Evolutionary conservation across 2,113 vertebrate genomes (phyloP).

Genomic region (Cathartes aura): DNA sequence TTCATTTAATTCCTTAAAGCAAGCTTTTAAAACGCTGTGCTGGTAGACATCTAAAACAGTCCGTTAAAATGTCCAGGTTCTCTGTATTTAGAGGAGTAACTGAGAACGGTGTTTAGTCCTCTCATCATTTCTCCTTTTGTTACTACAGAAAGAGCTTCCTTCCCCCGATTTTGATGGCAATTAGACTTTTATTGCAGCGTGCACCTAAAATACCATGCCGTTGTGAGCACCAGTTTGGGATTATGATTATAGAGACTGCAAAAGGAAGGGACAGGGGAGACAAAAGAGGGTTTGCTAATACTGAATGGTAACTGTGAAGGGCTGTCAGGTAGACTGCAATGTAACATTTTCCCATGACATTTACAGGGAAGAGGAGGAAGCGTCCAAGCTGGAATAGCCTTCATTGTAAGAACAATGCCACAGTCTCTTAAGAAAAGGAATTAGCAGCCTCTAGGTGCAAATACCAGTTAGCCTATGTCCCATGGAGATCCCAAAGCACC

Average conservation of each 20-base stretch:
- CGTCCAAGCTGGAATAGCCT: not conserved
- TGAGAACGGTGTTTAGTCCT: not conserved
- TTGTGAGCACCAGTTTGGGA: not conserved
- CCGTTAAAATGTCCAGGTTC: not conserved
- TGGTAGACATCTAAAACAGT: not conserved
- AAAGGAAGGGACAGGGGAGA: not conserved
- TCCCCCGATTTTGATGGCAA: fast-evolving
- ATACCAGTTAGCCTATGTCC: not conserved
- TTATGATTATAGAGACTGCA: not conserved
- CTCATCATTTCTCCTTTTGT: not conserved
- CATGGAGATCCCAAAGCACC: not conserved
- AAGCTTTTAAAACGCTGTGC: not conserved
- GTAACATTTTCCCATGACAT: not conserved
- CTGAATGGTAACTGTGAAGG: not conserved
- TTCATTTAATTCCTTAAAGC: not conserved
- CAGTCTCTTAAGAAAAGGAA: not conserved
- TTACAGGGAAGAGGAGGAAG: not conserved
- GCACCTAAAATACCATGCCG: not conserved
- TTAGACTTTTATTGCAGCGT: not conserved
- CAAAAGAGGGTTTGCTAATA: not conserved
- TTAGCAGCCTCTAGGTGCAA: not conserved
- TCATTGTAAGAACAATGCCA: not conserved
- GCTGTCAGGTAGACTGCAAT: not conserved
- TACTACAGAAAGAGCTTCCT: not conserved
- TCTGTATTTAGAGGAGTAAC: not conserved